These are phyloP conservation scores for Mamestra configurata DNA, from an alignment of 1,140 invertebrate genomes.

Conservation along the genomic window DNA sequence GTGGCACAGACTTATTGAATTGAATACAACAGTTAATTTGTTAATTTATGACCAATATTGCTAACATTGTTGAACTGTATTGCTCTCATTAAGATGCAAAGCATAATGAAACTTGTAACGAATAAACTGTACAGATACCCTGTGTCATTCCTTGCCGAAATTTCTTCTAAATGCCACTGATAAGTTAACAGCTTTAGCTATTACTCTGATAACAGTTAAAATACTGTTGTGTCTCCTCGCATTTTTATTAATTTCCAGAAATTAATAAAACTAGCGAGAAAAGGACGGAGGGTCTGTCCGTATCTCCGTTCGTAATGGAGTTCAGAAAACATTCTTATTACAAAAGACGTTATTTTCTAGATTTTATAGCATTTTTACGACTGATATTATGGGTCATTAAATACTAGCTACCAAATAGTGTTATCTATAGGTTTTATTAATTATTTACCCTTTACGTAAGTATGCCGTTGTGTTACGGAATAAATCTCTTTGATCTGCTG, in stretches of 20 bases:
- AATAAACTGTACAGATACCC: too few species aligned
- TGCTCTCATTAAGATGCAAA: too few species aligned
- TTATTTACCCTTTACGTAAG: conserved; percentile 43
- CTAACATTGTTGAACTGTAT: too few species aligned
- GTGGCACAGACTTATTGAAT: neutral
- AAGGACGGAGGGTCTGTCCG: too few species aligned
- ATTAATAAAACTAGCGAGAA: too few species aligned
- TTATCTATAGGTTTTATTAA: conserved; percentile 19
- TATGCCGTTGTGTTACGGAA: conserved; percentile 7
- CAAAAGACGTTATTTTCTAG: neutral
- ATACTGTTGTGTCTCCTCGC: too few species aligned
- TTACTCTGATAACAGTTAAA: too few species aligned
- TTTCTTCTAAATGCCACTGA: too few species aligned
- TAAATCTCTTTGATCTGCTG: conserved; percentile 49
- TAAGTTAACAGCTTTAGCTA: too few species aligned
- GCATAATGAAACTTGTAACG: too few species aligned
- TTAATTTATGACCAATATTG: neutral
- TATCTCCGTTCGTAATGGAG: neutral
- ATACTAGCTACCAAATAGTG: conserved; percentile 14
- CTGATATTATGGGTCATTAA: conserved; percentile 27
- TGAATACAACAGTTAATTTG: neutral
- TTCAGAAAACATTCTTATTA: neutral
- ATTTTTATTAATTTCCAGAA: too few species aligned
- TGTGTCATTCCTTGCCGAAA: too few species aligned
- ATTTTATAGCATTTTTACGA: conserved; percentile 12